Evolutionary conservation across 2,888 invertebrate genomes (phyloP), one percentile per base, ranked within the genome.

Genomic region (Trissolcus japonicus): DNA sequence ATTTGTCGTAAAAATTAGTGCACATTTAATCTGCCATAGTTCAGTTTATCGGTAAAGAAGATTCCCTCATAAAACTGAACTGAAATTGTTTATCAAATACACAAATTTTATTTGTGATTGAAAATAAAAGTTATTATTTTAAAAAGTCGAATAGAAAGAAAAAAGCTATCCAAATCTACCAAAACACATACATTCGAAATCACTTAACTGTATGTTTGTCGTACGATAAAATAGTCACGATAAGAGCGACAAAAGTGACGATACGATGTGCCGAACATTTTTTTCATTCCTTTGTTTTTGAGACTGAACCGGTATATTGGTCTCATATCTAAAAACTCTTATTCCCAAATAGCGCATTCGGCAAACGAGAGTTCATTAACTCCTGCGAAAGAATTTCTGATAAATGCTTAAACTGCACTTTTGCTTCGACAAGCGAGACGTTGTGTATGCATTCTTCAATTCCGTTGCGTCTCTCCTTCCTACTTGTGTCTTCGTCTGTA

Each of bases 301-400:
- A 14, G 48, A 41, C 14, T n/a, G 35, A 14, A 4, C 4, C 40
- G 53, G 7, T 35, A 35, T 17, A 51, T 54, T 35, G n/a, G 59
- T 59, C 14, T 51, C 57, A 35, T 16, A 46, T 59, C 16, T 40
- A 29, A 16, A 35, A 41, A 21, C 46, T 69, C 19, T 54, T 14
- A 63, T 55, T 40, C 40, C 54, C 25, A 50, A 17, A 7, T 19
- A 13, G 59, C 46, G 9, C 43, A 46, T 66, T 73, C 43, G 55
- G 19, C 40, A 55, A 48, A 41, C 16, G 50, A 9, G 61, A 68
- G 74, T 74, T 74, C 75, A 63, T 75, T 75, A 75, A 67, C 75
- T 53, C 16, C 16, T 35, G n/a, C 4, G 6, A 6, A 40, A 29
- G 67, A 65, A 63, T 60, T 59, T 55, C 57, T 43, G 65, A 54